Percentiles rank a stretch among this genome's conserved stretches.
Evolutionary conservation across 2,888 invertebrate genomes (phyloP).

Genomic region (Noctua janthina): DNA sequence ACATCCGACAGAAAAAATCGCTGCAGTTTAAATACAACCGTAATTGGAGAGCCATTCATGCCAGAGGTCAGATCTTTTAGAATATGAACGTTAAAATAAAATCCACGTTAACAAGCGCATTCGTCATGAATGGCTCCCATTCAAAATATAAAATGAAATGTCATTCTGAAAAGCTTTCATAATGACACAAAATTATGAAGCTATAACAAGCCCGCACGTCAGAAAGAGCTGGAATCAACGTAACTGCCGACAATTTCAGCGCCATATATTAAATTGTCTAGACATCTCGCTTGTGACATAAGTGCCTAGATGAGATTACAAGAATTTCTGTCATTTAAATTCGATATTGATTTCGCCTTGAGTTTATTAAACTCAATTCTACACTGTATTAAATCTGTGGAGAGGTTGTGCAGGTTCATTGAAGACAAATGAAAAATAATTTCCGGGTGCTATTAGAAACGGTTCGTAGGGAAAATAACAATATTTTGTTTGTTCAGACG

Average conservation of each 20-base stretch:
- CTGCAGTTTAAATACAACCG: constrained; percentile 41
- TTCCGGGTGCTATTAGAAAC: constrained; percentile 40
- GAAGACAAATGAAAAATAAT: constrained; percentile 49
- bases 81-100: constrained; percentile 58
- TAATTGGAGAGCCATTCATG: constrained; percentile 59
- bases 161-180: constrained; percentile 48
- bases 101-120: constrained; percentile 57
- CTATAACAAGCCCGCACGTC: constrained; percentile 45
- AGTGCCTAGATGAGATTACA: constrained; percentile 55
- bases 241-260: constrained; percentile 41
- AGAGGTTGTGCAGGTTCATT: constrained; percentile 26
- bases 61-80: constrained; percentile 49
- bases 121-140: constrained; percentile 52
- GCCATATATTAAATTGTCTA: constrained; percentile 51
- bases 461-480: constrained; percentile 34
- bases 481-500: constrained; percentile 51
- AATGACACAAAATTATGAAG: constrained; percentile 48
- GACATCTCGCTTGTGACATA: constrained; percentile 41
- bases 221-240: constrained; percentile 48
- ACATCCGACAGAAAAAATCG: constrained; percentile 14
- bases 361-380: constrained; percentile 55
- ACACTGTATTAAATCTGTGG: constrained; percentile 41
- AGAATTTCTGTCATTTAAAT: constrained; percentile 59
- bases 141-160: constrained; percentile 59
- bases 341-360: constrained; percentile 68